Base-by-base conservation (phyloP, 2,888 invertebrate species). In the Calliphora vomitoria region DNA sequence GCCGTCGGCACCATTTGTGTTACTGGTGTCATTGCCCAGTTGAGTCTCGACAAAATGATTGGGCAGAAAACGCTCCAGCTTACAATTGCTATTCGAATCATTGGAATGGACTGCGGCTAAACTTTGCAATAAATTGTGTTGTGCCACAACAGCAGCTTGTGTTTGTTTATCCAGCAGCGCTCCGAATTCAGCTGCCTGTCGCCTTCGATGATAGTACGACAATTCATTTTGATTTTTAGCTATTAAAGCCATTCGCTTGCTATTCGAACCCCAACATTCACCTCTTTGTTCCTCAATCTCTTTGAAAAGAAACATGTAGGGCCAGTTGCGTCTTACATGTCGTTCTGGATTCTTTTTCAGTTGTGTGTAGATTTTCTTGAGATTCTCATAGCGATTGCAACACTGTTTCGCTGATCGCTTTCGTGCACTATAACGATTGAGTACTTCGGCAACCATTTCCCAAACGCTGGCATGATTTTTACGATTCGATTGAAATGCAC, bases 401-500 rank as follows among this genome's bases (percentile, higher is more conserved):
- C 93, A 93, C 83, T 93, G 93, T 82, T 93, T 93, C 2, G 93
- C 93, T 8, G 93, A 93, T 0, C 93, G 91, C 41, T 93, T 93
- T 0, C 94, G 91, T 3, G 93, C 90, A 80, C 93, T 94, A 82
- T 92, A 93, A 2, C 93, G 92, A 82, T 93, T 94, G 3, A 93
- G 89, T 6, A 93, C 93, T 85, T 93, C 93, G 50, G 93, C 93
- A 3, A 93, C 93, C 93, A 94, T 93, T 88, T 93, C 93, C 93
- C 93, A 93, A 0, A 93, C 93, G 78, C 94, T 94, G 20, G 93
- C 93, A 90, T 93, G 93, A 76, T 93, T 93, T 89, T 93, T 93
- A 4, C 93, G 92, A 83, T 93, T 93, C 71, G 94, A 93, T 69
- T 93, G 94, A 88, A 93, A 93, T 44, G 93, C 94, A 87, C 91